Base-by-base conservation (phyloP, 2,888 invertebrate species). In the Drosophila subquinaria region DNA sequence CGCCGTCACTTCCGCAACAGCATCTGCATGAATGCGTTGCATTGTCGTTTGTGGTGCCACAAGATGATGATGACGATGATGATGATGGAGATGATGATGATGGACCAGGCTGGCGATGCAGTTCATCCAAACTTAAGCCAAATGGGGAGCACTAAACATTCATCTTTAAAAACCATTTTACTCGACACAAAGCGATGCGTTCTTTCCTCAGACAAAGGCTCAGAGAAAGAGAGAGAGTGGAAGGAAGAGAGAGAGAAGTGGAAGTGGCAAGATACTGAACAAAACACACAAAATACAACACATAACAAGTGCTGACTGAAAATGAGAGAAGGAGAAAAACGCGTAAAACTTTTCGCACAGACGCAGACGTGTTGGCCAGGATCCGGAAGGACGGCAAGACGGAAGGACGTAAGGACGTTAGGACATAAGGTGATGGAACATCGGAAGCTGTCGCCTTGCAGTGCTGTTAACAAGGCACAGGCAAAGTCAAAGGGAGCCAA, bases 141-240 rank as follows among this genome's bases (percentile, higher is more conserved):
- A 67, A 65, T 52, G 10, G 63, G 67, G 69, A 69, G 71, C 73
- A 68, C 70, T 84, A 87, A 84, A 74, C 88, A 87, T 87, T 81
- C 79, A 71, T 72, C 84, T 84, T 87, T 76, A 76, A 75, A 87
- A 89, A 84, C 63, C 89, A 88, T 89, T 84, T 81, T 79, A 71
- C 56, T 55, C 76, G 66, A 79, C 88, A 84, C 89, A 89, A 89
- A 87, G 84, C 89, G 73, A 67, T 62, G 73, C 69, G 80, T 88
- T 88, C 88, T 74, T 73, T 64, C 47, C 23, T 40, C 57, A 50
- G n/a, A 76, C 76, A 74, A 62, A 70, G 70, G 50, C 59, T 0
- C 13, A 20, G 20, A 20, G 35, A n/a, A 6, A 17, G 42, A 33
- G 42, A 11, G 11, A 33, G 6, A 50, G 27, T 1, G 27, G 5